Base-by-base conservation (phyloP, 2,888 invertebrate species). In the Aelia acuminata region DNA sequence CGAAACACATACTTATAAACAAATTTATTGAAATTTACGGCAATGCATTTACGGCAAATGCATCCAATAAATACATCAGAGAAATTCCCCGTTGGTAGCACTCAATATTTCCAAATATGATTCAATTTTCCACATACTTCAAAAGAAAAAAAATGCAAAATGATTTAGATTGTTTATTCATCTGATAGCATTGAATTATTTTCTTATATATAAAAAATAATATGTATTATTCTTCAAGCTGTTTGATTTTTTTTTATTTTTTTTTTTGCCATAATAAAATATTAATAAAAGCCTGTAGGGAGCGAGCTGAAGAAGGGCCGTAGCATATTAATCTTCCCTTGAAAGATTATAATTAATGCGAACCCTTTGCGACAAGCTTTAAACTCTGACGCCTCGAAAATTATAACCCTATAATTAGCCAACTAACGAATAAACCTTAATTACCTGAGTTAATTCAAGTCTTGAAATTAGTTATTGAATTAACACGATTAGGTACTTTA, bases 271-370 rank as follows among this genome's bases (percentile, higher is more conserved):
- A 35, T 70, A 18, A 35, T 70, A 35, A 70, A 70, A 70, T 70
- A 35, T 70, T 31, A 35, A 18, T 70, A 1, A 35, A 70, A 70
- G 35, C 1, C 35, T 20, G 26, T 18, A 8, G 3, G 63, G 31
- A 5, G 3, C 2, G 18, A 20, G 7, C 31, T 20, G 35, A 70
- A 70, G 63, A 70, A 63, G 31, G 31, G 18, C 31, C 31, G 63
- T 31, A 70, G 63, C 31, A 35, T 70, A 70, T 70, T 70, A 70
- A 70, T 70, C 63, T 18, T 70, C 63, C 63, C 63, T 70, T 70
- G 31, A 70, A 70, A 70, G 63, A 70, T 70, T 70, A 35, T 70
- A 70, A 70, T 70, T 70, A 70, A 70, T 70, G 63, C 63, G 18
- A 70, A 35, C 63, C 63, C 35, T 70, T 70, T 70, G 63, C 63